phyloP scores from a whole-genome alignment of 2,888 invertebrate species.

The Rhaphigaster nebulosa region DNA sequence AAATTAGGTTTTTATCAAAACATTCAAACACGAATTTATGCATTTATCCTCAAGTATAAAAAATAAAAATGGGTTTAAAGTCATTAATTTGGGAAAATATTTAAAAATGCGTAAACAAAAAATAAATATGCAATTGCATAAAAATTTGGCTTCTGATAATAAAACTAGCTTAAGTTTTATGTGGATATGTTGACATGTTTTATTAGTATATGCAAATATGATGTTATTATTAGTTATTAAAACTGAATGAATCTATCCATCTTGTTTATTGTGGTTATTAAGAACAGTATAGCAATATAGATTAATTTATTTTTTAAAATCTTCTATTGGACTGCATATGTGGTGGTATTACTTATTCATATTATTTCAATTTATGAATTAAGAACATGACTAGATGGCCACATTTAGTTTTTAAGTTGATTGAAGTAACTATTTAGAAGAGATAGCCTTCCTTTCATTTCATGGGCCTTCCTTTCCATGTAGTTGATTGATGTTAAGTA shows the following conservation, averaged over 20 bases:
- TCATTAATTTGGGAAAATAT: neutral
- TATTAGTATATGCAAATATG: neutral
- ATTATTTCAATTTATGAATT: neutral
- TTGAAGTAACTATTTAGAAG: neutral
- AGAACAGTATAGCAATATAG: slow-evolving; percentile 35
- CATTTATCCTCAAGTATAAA: neutral
- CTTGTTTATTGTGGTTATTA: neutral
- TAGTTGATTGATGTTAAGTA: neutral
- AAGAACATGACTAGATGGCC: neutral
- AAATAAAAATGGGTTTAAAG: neutral
- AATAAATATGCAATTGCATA: neutral
- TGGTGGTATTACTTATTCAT: slow-evolving; percentile 41
- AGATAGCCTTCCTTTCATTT: slow-evolving; percentile 44
- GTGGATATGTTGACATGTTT: neutral
- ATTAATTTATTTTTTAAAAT: slow-evolving; percentile 35
- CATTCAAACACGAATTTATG: too few relatives aligned
- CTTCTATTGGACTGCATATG: slow-evolving; percentile 4
- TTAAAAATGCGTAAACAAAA: neutral
- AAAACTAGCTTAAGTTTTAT: neutral
- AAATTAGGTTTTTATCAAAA: neutral
- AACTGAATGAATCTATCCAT: neutral
- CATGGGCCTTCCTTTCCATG: neutral
- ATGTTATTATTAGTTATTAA: neutral
- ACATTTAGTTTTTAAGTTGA: slow-evolving; percentile 1
- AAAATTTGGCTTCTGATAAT: neutral